These are phyloP conservation scores for Microchirus variegatus DNA, from an alignment of 2,797 vertebrate genomes.

Conservation along the genomic window DNA sequence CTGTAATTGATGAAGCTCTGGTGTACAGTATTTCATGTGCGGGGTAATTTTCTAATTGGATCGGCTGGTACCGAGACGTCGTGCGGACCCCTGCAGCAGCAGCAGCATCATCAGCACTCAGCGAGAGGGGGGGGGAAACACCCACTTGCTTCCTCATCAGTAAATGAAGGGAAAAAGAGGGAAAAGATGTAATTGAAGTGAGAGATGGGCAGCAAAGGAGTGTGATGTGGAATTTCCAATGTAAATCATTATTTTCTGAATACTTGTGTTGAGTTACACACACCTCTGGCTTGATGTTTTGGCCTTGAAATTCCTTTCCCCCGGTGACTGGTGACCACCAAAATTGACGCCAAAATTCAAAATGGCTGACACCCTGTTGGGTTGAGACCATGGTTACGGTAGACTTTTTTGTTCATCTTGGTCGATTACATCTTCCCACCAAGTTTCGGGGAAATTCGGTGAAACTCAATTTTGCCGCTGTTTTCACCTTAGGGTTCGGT, in stretches of 20 bases:
- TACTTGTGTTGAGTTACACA: conserved; percentile 9
- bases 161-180: conserved; percentile 19
- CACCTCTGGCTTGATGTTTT: conserved; percentile 14
- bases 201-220: conserved; percentile 29
- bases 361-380: no score
- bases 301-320: conserved; percentile 31
- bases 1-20: conserved; percentile 75
- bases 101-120: no score
- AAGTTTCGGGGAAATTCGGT: no score
- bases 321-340: conserved; percentile 11
- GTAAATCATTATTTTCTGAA: conserved; percentile 10
- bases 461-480: no score
- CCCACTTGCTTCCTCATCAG: conserved; percentile 26
- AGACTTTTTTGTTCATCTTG: no score
- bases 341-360: no score
- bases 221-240: conserved; percentile 29
- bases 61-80: conserved; percentile 42
- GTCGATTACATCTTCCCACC: no score
- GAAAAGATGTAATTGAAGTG: conserved; percentile 43
- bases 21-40: conserved; percentile 73
- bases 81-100: conserved; percentile 37
- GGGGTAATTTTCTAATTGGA: conserved; percentile 81
- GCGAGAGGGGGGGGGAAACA: conserved; percentile 37
- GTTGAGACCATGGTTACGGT: no score
- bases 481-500: no score